Evolutionary conservation across 2,797 vertebrate genomes (phyloP), one percentile per base, ranked within the genome.

Genomic region (Caiman crocodilus): DNA sequence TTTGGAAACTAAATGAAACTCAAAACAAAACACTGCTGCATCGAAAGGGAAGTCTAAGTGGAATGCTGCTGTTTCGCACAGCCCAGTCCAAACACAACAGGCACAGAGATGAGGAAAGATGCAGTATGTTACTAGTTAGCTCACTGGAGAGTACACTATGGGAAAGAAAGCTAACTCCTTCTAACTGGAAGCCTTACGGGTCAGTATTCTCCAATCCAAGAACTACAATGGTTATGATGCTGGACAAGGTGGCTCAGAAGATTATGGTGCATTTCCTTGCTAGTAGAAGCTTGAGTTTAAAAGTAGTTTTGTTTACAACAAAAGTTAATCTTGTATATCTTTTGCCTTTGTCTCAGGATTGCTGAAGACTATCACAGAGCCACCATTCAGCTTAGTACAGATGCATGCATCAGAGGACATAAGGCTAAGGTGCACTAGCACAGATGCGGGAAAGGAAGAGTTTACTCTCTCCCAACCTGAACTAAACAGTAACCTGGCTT

Each of bases 71-170:
- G 42, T 50, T 50, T 50, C 42, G 9, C 42, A 50, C 9, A 10
- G 42, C 42, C 42, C 42, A 50, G 42, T 50, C 42, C 42, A 50
- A 50, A 10, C 42, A 26, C 7, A 61, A 1, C 20, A 61, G 20
- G 35, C 1, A 0, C 42, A 7, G 14, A 2, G 5, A 26, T 78
- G 80, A 17, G 23, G 25, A 50, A 20, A 12, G 25, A 17, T 78
- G 42, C 63, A 75, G 10, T 10, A 0, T 0, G 76, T 78, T 13
- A 10, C 16, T 1, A 9, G 71, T 23, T 55, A 90, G 28, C 56
- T 71, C 69, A 14, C 69, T 65, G 50, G 16, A 13, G 26, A 86
- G 84, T 18, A 3, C 21, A 28, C 20, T 0, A 0, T 1, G 13
- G 42, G 59, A 82, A 82, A 84, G 35, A 7, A 79, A 67, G 10